Base-by-base conservation (phyloP, 2,113 vertebrate genomes). In the Labeo catla region DNA sequence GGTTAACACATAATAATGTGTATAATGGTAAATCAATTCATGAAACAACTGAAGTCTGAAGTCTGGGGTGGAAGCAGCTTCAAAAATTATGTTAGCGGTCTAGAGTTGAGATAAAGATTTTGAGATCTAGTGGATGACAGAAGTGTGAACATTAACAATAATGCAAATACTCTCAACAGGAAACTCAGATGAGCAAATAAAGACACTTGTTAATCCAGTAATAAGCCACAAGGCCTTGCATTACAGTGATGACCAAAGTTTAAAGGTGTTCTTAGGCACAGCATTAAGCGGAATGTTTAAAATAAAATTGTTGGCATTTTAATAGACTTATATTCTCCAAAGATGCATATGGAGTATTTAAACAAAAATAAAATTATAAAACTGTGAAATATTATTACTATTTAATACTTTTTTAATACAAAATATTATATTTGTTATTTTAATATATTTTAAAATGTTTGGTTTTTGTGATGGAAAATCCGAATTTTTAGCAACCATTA, bases 61-160 rank as follows among this genome's bases (percentile, higher is more conserved):
- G 34, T 66, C 47, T 63, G 59, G 70, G 43, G 61, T 63, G 11
- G 57, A 16, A 88, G 70, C 83, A 70, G 68, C 61, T 72, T 21
- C 19, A 73, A 88, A 23, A 88, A 72, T 23, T 47, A 0, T 49
- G n/a, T 76, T 28, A 23, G 11, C 1, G 2, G 11, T 50, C 21
- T 49, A 76, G 11, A 76, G 45, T 23, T 23, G 9, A 49, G 72
- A 47, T 15, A 12, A 39, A 49, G 43, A 49, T n/a, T 49, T 23
- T 12, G 21, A 49, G 49, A 88, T 66, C 65, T n/a, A 77, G 76
- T 54, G 86, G 76, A 85, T 85, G 83, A 88, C 83, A 81, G n/a
- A 81, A 72, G 66, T 73, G 73, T 70, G 84, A 88, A 88, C 57
- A 81, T 78, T 86, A 83, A 49, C 84, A 83, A 77, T 78, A 77